Evolutionary conservation across 2,888 invertebrate species (phyloP), one percentile per base, ranked within the genome.

Genomic region (Stenodema calcarata): DNA sequence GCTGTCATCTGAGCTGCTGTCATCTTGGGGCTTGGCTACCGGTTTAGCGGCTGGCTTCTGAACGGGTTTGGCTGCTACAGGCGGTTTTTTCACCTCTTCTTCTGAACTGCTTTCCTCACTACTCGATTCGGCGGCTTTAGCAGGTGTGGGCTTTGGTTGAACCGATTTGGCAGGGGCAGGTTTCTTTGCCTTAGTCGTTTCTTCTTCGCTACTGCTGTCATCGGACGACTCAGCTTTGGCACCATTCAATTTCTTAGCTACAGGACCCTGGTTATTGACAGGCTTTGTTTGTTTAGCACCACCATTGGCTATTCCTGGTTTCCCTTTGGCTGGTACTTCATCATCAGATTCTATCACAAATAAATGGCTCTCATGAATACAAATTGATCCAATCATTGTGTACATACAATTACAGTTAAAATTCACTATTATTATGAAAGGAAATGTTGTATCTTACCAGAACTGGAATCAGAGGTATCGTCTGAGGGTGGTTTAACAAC

Each of bases 401-500:
- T n/a, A n/a, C n/a, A n/a, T n/a, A n/a, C n/a, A n/a, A n/a, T n/a
- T n/a, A n/a, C n/a, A n/a, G n/a, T n/a, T n/a, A n/a, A n/a, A n/a
- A n/a, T n/a, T n/a, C n/a, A n/a, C n/a, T n/a, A n/a, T n/a, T n/a
- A n/a, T n/a, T n/a, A n/a, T n/a, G n/a, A n/a, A n/a, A n/a, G n/a
- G n/a, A n/a, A n/a, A n/a, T n/a, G n/a, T n/a, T n/a, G 35, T 35
- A 44, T 23, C 42, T 75, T 88, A 89, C 89, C 89, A 88, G 92
- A 91, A 89, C 91, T 91, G 0, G 92, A 91, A 88, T 90, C 89
- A 69, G 91, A 91, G 87, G 91, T 90, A 18, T 90, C 90, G n/a
- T 90, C 89, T 73, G 90, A 90, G 23, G 88, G 88, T 6, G 87
- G 27, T 82, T 91, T 91, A 11, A 91, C 82, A 16, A 91, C 90